phyloP scores from a whole-genome alignment of 2,888 invertebrate genomes.

The Zeuzera pyrina region DNA sequence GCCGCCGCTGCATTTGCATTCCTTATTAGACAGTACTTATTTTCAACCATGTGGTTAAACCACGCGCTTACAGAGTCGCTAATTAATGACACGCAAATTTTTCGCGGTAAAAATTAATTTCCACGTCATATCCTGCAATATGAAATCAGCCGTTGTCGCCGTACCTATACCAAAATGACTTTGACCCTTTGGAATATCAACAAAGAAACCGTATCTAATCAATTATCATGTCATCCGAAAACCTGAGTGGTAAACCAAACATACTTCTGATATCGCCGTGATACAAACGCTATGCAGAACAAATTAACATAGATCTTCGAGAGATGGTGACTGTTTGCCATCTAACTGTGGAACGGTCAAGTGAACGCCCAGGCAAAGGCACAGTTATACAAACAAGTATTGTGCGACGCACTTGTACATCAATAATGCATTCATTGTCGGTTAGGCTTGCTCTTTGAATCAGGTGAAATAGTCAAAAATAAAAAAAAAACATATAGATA shows the following conservation, averaged over 20 bases:
- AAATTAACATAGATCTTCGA: constrained; percentile 61
- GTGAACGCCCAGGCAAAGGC: constrained; percentile 53
- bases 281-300: constrained; percentile 54
- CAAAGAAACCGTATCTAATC: too few relatives aligned
- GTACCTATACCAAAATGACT: too few relatives aligned
- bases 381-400: constrained; percentile 66
- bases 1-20: too few relatives aligned
- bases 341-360: constrained; percentile 62
- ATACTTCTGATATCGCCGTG: constrained; percentile 35
- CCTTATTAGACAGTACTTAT: too few relatives aligned
- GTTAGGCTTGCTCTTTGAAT: constrained; percentile 1
- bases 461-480: too few relatives aligned
- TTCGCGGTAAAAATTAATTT: too few relatives aligned
- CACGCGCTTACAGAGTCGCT: neutral
- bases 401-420: constrained; percentile 48
- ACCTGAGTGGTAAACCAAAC: constrained; percentile 12
- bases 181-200: too few relatives aligned
- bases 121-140: too few relatives aligned
- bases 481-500: too few relatives aligned
- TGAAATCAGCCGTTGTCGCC: too few relatives aligned
- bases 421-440: constrained; percentile 66
- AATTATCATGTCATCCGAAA: too few relatives aligned
- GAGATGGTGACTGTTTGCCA: constrained; percentile 44
- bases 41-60: too few relatives aligned
- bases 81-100: neutral